These are phyloP conservation scores for Melanotaenia trifasciata DNA, from an alignment of 2,797 vertebrate genomes.

Conservation along the genomic window DNA sequence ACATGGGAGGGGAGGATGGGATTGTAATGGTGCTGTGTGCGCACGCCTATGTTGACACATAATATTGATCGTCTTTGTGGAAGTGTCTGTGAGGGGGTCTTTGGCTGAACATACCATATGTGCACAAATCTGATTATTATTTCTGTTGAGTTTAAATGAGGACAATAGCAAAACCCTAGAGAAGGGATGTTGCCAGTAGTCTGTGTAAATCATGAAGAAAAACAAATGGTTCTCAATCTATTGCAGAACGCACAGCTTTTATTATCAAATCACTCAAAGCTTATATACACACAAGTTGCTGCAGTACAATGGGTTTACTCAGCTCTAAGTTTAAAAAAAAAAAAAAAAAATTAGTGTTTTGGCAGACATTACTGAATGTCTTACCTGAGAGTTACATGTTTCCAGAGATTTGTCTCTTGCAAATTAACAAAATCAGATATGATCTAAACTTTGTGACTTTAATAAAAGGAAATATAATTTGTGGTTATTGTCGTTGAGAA, in stretches of 20 bases:
- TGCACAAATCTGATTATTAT: constrained; percentile 25
- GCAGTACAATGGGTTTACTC: background rate
- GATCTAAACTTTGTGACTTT: background rate
- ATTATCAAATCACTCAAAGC: background rate
- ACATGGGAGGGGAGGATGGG: constrained; percentile 72
- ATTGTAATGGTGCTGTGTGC: constrained; percentile 64
- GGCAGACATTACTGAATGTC: background rate
- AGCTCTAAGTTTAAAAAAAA: background rate
- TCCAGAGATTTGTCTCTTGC: background rate
- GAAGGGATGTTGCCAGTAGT: constrained; percentile 23
- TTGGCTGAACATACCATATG: constrained; percentile 22
- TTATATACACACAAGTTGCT: background rate
- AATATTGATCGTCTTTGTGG: constrained; percentile 67
- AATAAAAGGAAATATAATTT: background rate
- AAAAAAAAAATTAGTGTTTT: background rate
- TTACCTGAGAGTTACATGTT: no score
- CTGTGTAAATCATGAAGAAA: background rate
- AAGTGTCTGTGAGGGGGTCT: constrained; percentile 19
- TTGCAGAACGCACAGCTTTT: background rate
- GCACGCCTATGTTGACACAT: constrained; percentile 47
- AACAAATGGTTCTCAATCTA: background rate
- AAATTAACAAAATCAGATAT: background rate
- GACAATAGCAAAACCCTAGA: constrained; percentile 22
- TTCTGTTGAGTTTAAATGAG: constrained; percentile 15
- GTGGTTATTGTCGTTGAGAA: background rate